Conservation (phyloP, 2,113 vertebrate genomes). For the Eulacestoma nigropectus region DNA sequence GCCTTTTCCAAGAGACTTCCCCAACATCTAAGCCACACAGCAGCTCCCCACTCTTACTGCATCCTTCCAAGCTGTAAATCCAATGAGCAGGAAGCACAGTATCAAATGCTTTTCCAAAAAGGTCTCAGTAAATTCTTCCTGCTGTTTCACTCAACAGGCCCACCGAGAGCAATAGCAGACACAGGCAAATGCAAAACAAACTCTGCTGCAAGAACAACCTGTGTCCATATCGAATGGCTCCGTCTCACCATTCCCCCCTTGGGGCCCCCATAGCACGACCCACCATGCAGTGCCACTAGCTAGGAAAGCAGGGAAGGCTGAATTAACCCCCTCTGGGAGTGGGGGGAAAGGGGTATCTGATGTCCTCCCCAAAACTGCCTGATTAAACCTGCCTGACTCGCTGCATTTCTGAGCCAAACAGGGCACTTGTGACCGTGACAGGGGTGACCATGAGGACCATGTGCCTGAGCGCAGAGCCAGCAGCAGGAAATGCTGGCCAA, state of each 20-base stretch:
- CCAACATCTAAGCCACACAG: not conserved
- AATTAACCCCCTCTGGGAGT: not conserved
- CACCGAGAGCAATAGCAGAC: not conserved
- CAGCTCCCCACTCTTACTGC: not conserved
- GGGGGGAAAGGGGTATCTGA: not conserved
- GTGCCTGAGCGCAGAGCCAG: accelerated
- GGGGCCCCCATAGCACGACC: accelerated
- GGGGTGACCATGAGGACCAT: accelerated
- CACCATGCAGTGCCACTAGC: not conserved
- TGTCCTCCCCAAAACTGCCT: not conserved
- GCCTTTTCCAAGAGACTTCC: not conserved
- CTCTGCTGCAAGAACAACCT: not conserved
- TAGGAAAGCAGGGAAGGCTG: not conserved
- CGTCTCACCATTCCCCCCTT: accelerated
- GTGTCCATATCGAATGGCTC: accelerated
- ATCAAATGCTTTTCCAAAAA: not conserved
- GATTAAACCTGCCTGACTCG: not conserved
- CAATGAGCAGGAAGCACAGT: not conserved
- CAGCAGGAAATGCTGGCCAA: accelerated
- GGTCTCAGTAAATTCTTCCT: not conserved
- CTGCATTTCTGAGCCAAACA: not conserved
- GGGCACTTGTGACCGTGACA: accelerated
- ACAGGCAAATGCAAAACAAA: not conserved
- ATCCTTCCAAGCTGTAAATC: slow-evolving; percentile 4
- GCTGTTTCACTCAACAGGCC: not conserved